Conservation (phyloP, 2,888 invertebrate genomes). For the Endotricha flammealis region DNA sequence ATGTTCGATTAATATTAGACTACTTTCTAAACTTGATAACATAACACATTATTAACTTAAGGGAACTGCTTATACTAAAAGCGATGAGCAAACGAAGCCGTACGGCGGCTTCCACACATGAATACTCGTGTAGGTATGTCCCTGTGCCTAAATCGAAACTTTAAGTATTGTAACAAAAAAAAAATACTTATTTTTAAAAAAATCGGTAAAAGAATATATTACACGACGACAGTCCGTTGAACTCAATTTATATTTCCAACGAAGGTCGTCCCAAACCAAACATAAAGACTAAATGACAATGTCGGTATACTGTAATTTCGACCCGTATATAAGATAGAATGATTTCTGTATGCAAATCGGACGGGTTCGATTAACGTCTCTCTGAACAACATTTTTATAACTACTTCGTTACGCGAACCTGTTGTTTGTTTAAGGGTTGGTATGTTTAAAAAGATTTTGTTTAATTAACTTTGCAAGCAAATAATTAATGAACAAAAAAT, state of each 20-base stretch:
- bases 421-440: too few species aligned
- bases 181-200: too few species aligned
- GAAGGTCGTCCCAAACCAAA: constrained; percentile 41
- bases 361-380: constrained; percentile 40
- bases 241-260: constrained; percentile 26
- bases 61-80: too few species aligned
- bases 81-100: too few species aligned
- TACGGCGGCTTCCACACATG: too few species aligned
- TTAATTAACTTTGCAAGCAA: constrained; percentile 5
- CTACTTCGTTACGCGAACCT: constrained; percentile 52
- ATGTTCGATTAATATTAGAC: too few species aligned
- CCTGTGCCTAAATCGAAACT: too few species aligned
- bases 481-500: too few species aligned
- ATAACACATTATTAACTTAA: too few species aligned
- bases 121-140: too few species aligned
- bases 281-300: constrained; percentile 20
- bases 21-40: too few species aligned
- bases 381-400: constrained; percentile 38
- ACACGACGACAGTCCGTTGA: constrained; percentile 21
- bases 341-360: constrained; percentile 48
- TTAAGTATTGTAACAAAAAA: too few species aligned
- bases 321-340: constrained; percentile 27
- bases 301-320: constrained; percentile 30
- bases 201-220: background rate
- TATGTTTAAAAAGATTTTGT: constrained; percentile 18